Evolutionary conservation across 2,888 invertebrate species (phyloP), one percentile per base, ranked within the genome.

Genomic region (Onchidella celtica): DNA sequence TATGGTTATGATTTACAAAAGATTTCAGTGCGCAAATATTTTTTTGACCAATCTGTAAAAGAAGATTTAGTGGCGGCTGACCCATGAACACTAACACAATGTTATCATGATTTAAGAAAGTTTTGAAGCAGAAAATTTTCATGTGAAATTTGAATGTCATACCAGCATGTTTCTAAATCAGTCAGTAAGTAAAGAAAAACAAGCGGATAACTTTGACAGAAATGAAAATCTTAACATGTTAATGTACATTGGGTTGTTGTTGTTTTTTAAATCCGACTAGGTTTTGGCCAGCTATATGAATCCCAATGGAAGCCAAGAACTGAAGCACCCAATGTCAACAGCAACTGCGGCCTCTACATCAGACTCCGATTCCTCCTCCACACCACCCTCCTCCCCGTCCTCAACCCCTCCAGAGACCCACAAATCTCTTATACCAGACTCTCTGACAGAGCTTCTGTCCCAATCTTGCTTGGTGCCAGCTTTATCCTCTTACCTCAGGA

Each of bases 261-360:
- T 40, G 14, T 59, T n/a, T 69, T 63, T 59, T n/a, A 82, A 2
- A 78, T 80, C 79, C 38, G 81, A 94, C 36, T 92, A 96, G 95
- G 97, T 98, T 3, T 93, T 98, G 86, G 97, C 97, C 0, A 97
- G 97, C 88, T 98, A 97, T 91, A 96, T 98, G 87, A 97, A 97
- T 92, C 96, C 97, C 34, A 76, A 70, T 69, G 66, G 59, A 40
- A 55, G 57, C 34, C 66, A 40, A 40, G 75, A 74, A 3, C 1
- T 47, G 27, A 81, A 61, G n/a, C 40, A 40, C 6, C 32, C 40
- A 57, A 27, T 21, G 1, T 38, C 36, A 36, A 27, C 36, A 59
- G 29, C 29, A 59, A 29, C 38, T 61, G 63, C 24, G 27, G 40
- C 63, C 3, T n/a, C 63, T 2, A 29, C 81, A 77, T 69, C 34